These are phyloP conservation scores for Lathronympha strigana DNA, from an alignment of 2,888 invertebrate species.

Conservation along the genomic window DNA sequence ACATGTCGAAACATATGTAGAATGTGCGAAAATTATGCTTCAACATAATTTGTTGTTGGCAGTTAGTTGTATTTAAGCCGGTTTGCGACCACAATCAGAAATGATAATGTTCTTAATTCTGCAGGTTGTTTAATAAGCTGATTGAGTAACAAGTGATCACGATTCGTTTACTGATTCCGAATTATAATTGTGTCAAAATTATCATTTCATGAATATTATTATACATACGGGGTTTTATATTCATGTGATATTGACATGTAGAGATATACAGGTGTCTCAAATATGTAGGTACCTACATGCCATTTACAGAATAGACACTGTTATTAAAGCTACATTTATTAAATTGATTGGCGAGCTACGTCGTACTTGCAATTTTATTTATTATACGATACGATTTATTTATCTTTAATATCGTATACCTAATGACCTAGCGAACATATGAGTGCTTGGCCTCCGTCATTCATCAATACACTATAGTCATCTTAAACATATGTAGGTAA, in stretches of 20 bases:
- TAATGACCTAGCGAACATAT: too few species aligned
- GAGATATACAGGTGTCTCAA: too few species aligned
- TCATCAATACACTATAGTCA: too few species aligned
- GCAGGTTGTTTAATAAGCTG: conserved; percentile 7
- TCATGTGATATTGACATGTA: not conserved
- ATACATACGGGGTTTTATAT: not conserved
- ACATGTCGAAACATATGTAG: conserved; percentile 22
- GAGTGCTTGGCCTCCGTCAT: too few species aligned
- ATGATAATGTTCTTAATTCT: conserved; percentile 20
- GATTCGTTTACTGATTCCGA: not conserved
- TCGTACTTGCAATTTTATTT: too few species aligned
- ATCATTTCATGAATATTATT: not conserved
- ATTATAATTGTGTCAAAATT: not conserved
- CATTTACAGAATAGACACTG: too few species aligned
- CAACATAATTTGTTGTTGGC: conserved; percentile 32
- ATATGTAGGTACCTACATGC: too few species aligned
- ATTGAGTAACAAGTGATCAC: conserved; percentile 15
- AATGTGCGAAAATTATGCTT: conserved; percentile 31
- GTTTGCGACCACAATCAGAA: conserved; percentile 10
- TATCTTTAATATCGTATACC: too few species aligned
- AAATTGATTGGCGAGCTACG: too few species aligned
- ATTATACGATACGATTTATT: too few species aligned
- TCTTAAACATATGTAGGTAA: not conserved
- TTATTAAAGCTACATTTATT: too few species aligned
- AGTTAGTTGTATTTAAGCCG: conserved; percentile 24